Evolutionary conservation across 2,113 vertebrate species (phyloP), one percentile per base, ranked within the genome.

Genomic region (Muscicapa adusta): DNA sequence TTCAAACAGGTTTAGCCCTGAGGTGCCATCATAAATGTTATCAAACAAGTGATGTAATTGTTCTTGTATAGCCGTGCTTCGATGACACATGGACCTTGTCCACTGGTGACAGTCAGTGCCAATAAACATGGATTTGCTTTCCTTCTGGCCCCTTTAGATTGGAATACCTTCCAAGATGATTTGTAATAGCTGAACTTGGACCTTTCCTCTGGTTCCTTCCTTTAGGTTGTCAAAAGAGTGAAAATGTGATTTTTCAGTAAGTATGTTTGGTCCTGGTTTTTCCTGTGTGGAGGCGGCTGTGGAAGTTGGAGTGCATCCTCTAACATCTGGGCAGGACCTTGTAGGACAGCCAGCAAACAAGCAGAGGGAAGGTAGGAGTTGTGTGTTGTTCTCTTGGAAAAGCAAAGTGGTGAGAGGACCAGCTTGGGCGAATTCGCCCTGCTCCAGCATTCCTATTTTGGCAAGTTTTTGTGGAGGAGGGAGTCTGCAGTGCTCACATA

Each of bases 21-120:
- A 88, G 65, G 50, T 84, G 54, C 89, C 54, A 50, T 86, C 61
- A 53, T 54, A 68, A 45, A 51, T n/a, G 81, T 57, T 95, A 51
- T 82, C 60, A 84, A 75, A 62, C 53, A 53, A 48, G 28, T 58
- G 79, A 66, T 51, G 72, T n/a, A 31, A 57, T 77, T 88, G 54
- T 66, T 91, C 72, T 68, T 24, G 3, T 66, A 26, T 28, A 40
- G 45, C 40, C 1, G 1, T 68, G 65, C 67, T 65, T 85, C 2
- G 1, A 28, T 79, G 81, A 58, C 50, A 28, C 2, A 0, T 24
- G 48, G 51, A 58, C 45, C 61, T 77, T 72, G 54, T 75, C 65
- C 82, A 10, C 19, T 34, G 80, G 66, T 28, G 68, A 54, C 68
- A 74, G 80, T 61, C 43, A 48, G 63, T 11, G 28, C 82, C 50